Evolutionary conservation across 2,888 invertebrate genomes (phyloP), one percentile per base, ranked within the genome.

Genomic region (Zaprionus bogoriensis): DNA sequence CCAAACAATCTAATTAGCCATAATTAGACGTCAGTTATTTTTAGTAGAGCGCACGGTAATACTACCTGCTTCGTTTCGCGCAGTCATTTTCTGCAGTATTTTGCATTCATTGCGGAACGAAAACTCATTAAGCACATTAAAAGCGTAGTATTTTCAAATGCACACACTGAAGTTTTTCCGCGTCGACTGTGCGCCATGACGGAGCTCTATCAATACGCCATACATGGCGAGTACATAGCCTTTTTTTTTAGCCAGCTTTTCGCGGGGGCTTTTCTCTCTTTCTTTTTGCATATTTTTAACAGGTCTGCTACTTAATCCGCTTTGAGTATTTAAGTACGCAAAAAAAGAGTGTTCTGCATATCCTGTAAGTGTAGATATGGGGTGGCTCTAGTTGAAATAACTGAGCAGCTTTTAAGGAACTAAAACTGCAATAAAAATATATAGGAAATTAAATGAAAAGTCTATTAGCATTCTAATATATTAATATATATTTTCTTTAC

Each of bases 301-400:
- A 30, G 45, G 44, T 44, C 53, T 61, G 68, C 62, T 61, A 61
- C 61, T 78, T 88, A 88, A 88, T 87, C 86, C 86, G 85, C 83
- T 88, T 88, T 79, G 72, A 72, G 87, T 83, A 85, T 83, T 87
- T 87, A 87, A 84, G 85, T 87, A 68, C 84, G 71, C 73, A 70
- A 82, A 77, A 14, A 9, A 4, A 17, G 0, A 14, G 14, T 7
- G 6, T 14, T 1, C 32, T 17, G 32, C 0, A n/a, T 20, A 20
- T 0, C 17, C 30, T 17, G 3, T 6, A 36, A 46, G 9, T 6
- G 7, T 9, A 9, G n/a, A n/a, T n/a, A n/a, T 25, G 0, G 14
- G 17, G 17, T 9, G 7, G 32, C n/a, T n/a, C n/a, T n/a, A n/a
- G n/a, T n/a, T n/a, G n/a, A n/a, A n/a, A n/a, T n/a, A n/a, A n/a